A percentile compares a stretch with the other conserved stretches of the same genome.
Conservation (phyloP, 2,797 vertebrate genomes). For the Oreonectes daqikongensis region DNA sequence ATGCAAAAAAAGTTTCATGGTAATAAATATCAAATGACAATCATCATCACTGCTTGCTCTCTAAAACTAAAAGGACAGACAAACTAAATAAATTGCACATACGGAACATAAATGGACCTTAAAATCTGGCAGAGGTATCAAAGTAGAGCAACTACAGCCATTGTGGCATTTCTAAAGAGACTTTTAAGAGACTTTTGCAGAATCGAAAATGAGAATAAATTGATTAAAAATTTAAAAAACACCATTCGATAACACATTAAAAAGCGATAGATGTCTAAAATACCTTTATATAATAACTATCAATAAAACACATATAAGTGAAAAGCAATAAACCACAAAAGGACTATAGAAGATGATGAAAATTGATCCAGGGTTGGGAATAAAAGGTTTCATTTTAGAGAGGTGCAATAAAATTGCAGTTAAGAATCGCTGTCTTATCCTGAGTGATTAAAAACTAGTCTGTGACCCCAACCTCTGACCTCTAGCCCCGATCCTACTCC, state of each 20-base stretch:
- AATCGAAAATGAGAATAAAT: not conserved
- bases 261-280: not conserved
- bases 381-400: constrained; percentile 65
- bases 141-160: not conserved
- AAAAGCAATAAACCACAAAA: constrained; percentile 66
- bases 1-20: too few species aligned
- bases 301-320: constrained; percentile 42
- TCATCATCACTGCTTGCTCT: not conserved
- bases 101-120: constrained; percentile 8
- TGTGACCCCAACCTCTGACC: constrained; percentile 93
- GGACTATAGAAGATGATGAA: constrained; percentile 73
- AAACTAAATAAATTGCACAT: constrained; percentile 21
- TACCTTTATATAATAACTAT: constrained; percentile 20
- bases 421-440: constrained; percentile 82
- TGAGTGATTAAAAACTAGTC: constrained; percentile 97
- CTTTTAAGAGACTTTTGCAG: not conserved
- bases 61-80: not conserved
- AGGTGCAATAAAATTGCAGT: constrained; percentile 76
- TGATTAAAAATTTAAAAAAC: not conserved
- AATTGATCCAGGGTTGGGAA: constrained; percentile 81
- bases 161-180: not conserved
- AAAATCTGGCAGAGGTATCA: constrained; percentile 13
- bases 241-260: not conserved
- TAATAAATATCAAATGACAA: too few species aligned
- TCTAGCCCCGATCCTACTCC: constrained; percentile 88